These are phyloP conservation scores for Hozukius guyotensis DNA, from an alignment of 2,797 vertebrate species.

Conservation along the genomic window DNA sequence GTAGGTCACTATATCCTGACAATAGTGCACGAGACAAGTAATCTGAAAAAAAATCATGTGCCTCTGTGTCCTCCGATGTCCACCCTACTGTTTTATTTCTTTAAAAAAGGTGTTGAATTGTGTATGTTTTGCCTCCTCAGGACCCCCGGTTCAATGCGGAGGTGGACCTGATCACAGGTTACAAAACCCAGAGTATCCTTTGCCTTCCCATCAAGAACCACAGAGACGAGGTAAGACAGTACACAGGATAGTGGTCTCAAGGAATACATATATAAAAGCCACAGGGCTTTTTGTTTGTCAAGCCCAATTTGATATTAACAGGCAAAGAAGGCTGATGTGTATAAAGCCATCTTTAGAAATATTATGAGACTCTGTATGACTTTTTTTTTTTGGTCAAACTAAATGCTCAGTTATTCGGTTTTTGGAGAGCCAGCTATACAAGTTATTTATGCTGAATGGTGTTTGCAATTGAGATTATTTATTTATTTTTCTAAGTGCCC, in stretches of 20 bases:
- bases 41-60: too few relatives aligned
- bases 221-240: constrained; percentile 88
- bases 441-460: neutral
- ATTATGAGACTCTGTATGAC: neutral
- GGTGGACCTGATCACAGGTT: constrained; percentile 97
- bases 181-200: constrained; percentile 96
- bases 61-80: too few relatives aligned
- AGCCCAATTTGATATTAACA: neutral
- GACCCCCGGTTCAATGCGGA: constrained; percentile 97
- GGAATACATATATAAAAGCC: too few relatives aligned
- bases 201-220: constrained; percentile 99
- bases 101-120: neutral
- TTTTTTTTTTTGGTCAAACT: neutral
- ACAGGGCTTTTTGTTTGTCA: neutral
- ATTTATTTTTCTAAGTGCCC: neutral
- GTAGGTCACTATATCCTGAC: too few relatives aligned
- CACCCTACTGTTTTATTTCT: neutral
- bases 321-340: neutral
- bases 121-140: constrained; percentile 66
- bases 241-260: neutral
- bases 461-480: neutral
- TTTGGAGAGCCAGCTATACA: neutral
- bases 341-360: neutral
- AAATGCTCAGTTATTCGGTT: neutral
- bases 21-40: too few relatives aligned